phyloP scores from a whole-genome alignment of 2,797 vertebrate genomes.

The Siniperca undulata region DNA sequence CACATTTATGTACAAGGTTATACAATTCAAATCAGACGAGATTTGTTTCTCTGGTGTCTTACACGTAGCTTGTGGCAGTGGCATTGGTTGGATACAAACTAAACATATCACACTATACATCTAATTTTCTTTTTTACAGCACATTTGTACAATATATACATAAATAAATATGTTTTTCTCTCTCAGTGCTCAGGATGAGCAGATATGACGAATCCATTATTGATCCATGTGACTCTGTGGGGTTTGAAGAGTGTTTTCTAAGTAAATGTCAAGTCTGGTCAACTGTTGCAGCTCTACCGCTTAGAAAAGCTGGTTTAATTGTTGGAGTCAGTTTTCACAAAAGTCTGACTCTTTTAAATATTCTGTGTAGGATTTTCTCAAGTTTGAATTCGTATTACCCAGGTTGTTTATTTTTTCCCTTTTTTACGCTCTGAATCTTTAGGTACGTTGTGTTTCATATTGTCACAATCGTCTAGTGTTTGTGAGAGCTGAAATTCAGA shows the following conservation, averaged over 20 bases:
- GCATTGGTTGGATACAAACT: constrained; percentile 47
- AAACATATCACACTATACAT: constrained; percentile 46
- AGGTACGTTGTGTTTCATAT: not conserved
- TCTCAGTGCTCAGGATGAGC: constrained; percentile 44
- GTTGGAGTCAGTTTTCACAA: not conserved
- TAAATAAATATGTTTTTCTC: constrained; percentile 73
- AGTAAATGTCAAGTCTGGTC: constrained; percentile 14
- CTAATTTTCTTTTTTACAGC: constrained; percentile 54
- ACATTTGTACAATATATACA: constrained; percentile 75
- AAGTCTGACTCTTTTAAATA: constrained; percentile 10
- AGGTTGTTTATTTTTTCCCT: not conserved
- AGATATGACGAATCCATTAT: constrained; percentile 30
- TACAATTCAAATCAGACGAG: constrained; percentile 27
- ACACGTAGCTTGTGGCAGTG: constrained; percentile 40
- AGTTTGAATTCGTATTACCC: not conserved
- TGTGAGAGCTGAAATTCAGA: constrained; percentile 18
- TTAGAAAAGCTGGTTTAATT: constrained; percentile 11
- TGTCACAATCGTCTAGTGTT: not conserved
- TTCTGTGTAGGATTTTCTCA: not conserved
- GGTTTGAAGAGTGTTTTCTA: constrained; percentile 12
- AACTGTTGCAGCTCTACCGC: not conserved
- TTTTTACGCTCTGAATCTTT: constrained; percentile 27
- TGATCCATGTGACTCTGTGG: constrained; percentile 3
- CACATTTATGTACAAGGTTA: constrained; percentile 56
- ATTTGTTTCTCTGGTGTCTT: constrained; percentile 29